Base-by-base conservation (phyloP, 2,113 vertebrate species). In the Glareola pratincola region DNA sequence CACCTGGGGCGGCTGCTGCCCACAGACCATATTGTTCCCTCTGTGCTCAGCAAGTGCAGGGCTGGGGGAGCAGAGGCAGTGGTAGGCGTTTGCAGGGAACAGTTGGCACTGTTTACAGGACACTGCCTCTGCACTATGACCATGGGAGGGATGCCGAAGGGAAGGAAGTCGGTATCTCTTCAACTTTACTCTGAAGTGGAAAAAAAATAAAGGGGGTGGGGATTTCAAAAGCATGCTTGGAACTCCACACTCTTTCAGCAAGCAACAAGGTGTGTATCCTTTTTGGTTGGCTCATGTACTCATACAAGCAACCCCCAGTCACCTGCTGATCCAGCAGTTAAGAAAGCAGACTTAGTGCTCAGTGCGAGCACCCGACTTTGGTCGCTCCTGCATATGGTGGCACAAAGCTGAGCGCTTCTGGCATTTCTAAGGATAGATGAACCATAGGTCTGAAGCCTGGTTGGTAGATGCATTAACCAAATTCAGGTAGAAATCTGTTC, bases 1-100 rank as follows among this genome's bases (percentile, higher is more conserved):
- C 69, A 54, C 54, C 50, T 74, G 78, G 12, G 12, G 51, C 0
- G 0, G 30, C 50, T 57, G 60, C 47, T 81, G 56, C 74, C 64
- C 81, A 48, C 45, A 56, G 34, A 51, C 54, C 50, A 12, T 34
- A 24, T 8, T 71, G 74, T n/a, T 21, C 43, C 14, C 5, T 54
- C 69, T 39, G 22, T 1, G 0, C 16, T 39, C 0, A 0, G 56
- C 0, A 1, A 75, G 43, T 12, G 1, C 1, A 4, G 47, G 43
- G 32, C 26, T 4, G 0, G 4, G 23, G 34, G 7, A 74, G 36
- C 20, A 80, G 32, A 53, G 47, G 29, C 29, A 21, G 14, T 1
- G 3, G 0, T 4, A 16, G 50, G 69, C 0, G 0, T 8, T 5
- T 39, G 20, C 2, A 47, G 0, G 29, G 24, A 71, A 50, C 21